Percentiles rank a stretch among this genome's conserved stretches.
Conservation (phyloP, 2,113 vertebrate genomes). For the Antigone vipio region DNA sequence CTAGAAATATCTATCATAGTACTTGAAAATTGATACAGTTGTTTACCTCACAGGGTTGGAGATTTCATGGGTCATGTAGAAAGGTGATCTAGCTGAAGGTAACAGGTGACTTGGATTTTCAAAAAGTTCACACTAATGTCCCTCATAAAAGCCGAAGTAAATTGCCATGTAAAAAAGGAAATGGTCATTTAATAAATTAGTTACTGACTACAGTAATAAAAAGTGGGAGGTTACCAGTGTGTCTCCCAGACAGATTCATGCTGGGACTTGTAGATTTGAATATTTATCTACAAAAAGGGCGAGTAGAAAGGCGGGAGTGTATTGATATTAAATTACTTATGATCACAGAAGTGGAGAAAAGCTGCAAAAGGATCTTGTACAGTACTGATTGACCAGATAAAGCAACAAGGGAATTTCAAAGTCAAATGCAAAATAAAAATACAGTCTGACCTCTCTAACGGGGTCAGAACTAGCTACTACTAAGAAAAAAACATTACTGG, state of each 20-base stretch:
- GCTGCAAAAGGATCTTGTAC: background rate
- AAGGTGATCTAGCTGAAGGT: background rate
- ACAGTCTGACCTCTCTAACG: background rate
- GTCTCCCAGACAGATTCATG: background rate
- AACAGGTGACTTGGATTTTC: background rate
- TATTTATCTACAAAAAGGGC: background rate
- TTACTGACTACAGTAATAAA: background rate
- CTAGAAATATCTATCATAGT: background rate
- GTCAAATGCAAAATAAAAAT: background rate
- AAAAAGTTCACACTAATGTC: background rate
- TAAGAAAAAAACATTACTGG: background rate
- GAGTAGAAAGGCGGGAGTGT: background rate
- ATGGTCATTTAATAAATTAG: background rate
- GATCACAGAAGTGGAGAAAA: background rate
- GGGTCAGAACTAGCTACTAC: background rate
- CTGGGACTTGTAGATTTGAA: background rate
- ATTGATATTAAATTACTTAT: background rate
- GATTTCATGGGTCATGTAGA: background rate
- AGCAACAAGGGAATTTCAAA: background rate
- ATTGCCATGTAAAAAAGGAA: background rate
- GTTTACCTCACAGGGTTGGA: background rate
- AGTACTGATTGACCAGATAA: background rate
- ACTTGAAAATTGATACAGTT: rapidly evolving
- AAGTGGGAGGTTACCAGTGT: background rate
- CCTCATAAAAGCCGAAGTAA: background rate